Evolutionary conservation across 2,888 invertebrate species (phyloP).

Genomic region (Panzeria rudis): DNA sequence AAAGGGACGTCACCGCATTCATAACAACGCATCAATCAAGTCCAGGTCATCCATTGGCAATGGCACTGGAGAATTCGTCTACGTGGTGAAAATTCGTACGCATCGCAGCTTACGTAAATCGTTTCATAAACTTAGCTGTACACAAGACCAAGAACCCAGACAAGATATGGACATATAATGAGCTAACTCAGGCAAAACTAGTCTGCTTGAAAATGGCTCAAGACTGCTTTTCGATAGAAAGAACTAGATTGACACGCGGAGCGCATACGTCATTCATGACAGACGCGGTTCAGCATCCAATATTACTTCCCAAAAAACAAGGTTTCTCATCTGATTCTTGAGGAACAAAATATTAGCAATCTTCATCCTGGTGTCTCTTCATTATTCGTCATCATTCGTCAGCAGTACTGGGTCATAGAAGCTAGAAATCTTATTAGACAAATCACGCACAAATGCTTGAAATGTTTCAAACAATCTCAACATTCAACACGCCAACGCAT

Average conservation of each 20-base stretch:
- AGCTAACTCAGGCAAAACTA: slow-evolving; percentile 12
- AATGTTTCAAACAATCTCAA: slow-evolving; percentile 54
- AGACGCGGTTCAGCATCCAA: slow-evolving; percentile 68
- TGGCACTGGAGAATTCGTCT: background rate
- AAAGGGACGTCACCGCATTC: background rate
- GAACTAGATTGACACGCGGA: slow-evolving; percentile 38
- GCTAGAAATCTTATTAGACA: slow-evolving; percentile 62
- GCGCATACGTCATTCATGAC: slow-evolving; percentile 45
- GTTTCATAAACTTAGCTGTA: slow-evolving; percentile 41
- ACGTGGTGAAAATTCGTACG: slow-evolving; percentile 55
- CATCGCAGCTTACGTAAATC: slow-evolving; percentile 42
- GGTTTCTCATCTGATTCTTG: slow-evolving; percentile 47
- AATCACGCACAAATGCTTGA: slow-evolving; percentile 43
- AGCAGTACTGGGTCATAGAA: slow-evolving; percentile 67
- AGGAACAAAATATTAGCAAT: slow-evolving; percentile 41
- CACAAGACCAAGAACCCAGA: background rate
- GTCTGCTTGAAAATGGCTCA: slow-evolving; percentile 36
- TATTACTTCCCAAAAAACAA: slow-evolving; percentile 57
- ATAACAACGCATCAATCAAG: background rate
- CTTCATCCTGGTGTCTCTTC: slow-evolving; percentile 62
- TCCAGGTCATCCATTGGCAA: background rate
- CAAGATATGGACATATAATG: background rate
- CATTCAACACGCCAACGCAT: slow-evolving; percentile 45
- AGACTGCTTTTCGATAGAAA: slow-evolving; percentile 36
- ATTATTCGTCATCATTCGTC: slow-evolving; percentile 67